Percentiles rank a stretch among this genome's conserved stretches.
Conservation (phyloP, 2,113 vertebrate species). For the Thunnus thynnus region DNA sequence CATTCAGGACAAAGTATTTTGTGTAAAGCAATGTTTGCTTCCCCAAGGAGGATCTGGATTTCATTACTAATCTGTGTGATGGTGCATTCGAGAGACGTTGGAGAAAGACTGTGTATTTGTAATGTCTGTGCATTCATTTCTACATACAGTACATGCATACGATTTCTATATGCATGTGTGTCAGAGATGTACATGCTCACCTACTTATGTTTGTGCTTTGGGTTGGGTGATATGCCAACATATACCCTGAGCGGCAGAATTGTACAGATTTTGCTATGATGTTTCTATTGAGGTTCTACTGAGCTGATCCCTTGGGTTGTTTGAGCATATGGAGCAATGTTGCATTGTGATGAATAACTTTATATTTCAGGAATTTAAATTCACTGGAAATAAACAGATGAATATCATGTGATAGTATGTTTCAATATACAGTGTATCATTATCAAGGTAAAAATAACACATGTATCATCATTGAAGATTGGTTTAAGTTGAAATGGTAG, state of each 20-base stretch:
- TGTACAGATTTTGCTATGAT: background rate
- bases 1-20: conserved; percentile 79
- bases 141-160: background rate
- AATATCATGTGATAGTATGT: too few species aligned
- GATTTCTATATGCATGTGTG: background rate
- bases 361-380: too few species aligned
- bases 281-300: background rate
- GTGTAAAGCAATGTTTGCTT: conserved; percentile 79
- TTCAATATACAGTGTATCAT: too few species aligned
- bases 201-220: background rate
- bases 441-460: too few species aligned
- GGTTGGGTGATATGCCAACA: background rate
- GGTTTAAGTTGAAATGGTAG: too few species aligned
- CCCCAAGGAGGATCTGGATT: conserved; percentile 80
- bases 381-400: too few species aligned
- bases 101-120: conserved; percentile 27
- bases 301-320: too few species aligned
- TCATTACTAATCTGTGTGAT: conserved; percentile 72
- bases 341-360: too few species aligned
- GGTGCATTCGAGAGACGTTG: background rate
- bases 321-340: too few species aligned
- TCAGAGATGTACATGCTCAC: background rate
- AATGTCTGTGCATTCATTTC: background rate
- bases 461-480: too few species aligned
- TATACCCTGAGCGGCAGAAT: background rate